A percentile compares a stretch with the other conserved stretches of the same genome.
Conservation (phyloP, 1,140 invertebrate genomes). For the Drosophila carrolli region DNA sequence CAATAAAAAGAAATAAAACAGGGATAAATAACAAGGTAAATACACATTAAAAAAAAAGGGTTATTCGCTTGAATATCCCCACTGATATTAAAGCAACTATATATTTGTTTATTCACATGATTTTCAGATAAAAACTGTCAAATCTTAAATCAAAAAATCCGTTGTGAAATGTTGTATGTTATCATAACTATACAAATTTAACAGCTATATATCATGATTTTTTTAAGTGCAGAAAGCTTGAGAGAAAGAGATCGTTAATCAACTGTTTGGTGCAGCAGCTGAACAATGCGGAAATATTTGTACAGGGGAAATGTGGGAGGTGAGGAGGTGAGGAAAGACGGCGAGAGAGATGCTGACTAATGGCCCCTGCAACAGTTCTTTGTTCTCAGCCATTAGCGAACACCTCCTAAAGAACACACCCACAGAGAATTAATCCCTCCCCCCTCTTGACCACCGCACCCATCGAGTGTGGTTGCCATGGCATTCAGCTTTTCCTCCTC, state of each 20-base stretch:
- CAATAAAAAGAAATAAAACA: slow-evolving; percentile 8
- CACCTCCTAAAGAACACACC: slow-evolving; percentile 19
- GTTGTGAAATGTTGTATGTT: no score
- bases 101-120: no score
- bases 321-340: neutral
- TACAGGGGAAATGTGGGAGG: slow-evolving; percentile 2
- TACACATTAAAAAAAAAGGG: neutral
- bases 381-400: slow-evolving; percentile 40
- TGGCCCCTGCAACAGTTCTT: slow-evolving; percentile 48
- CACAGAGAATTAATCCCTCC: slow-evolving; percentile 20
- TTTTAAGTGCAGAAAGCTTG: slow-evolving; percentile 1
- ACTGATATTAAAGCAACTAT: no score
- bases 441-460: slow-evolving; percentile 6
- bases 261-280: slow-evolving; percentile 32
- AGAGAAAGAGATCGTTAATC: slow-evolving; percentile 34
- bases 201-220: neutral
- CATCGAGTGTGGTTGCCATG: slow-evolving; percentile 16
- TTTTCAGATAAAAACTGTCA: no score
- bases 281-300: slow-evolving; percentile 50
- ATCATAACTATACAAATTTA: neutral
- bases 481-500: slow-evolving; percentile 13
- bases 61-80: no score
- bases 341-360: slow-evolving; percentile 29
- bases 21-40: neutral
- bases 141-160: no score